Evolutionary conservation across 2,888 invertebrate genomes (phyloP), one percentile per base, ranked within the genome.

Genomic region (Lithosia quadra): DNA sequence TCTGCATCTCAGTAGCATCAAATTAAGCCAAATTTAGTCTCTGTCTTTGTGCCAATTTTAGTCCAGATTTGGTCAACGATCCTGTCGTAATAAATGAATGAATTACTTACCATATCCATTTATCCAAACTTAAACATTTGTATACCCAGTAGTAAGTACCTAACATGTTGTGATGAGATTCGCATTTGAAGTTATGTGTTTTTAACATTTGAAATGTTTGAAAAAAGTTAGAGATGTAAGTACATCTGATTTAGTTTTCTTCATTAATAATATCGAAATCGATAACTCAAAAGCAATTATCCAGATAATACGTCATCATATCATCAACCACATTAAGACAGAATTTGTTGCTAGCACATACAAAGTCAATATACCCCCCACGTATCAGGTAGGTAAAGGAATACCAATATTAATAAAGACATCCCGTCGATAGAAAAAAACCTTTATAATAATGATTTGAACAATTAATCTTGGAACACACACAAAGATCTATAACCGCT

Each of bases 401-500:
- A 85, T 82, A 86, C 86, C 87, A 88, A 90, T 85, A 88, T 88
- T 90, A 90, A 92, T 89, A 89, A 85, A 90, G 89, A 87, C 86
- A 83, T 89, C 85, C 86, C 88, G 83, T 75, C 77, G 79, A 75
- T 83, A 83, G 86, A 88, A 88, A 88, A 83, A 86, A 86, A 22
- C 65, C 67, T 79, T 74, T 73, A 86, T 80, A 86, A 84, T 89
- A 90, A 89, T 87, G 88, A 91, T 89, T 82, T 76, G 73, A 84
- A 87, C 88, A 90, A 93, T 93, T 93, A 93, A 93, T 93, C 92
- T 92, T 89, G 79, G 83, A 84, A 85, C 89, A 84, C 91, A 91
- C 89, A 88, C 86, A 86, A 89, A 86, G 89, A 85, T 83, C 80
- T 83, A 88, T 90, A 90, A 92, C 88, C 86, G 92, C 92, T 90